Evolutionary conservation across 2,113 vertebrate genomes (phyloP).

Genomic region (Mobula hypostoma): DNA sequence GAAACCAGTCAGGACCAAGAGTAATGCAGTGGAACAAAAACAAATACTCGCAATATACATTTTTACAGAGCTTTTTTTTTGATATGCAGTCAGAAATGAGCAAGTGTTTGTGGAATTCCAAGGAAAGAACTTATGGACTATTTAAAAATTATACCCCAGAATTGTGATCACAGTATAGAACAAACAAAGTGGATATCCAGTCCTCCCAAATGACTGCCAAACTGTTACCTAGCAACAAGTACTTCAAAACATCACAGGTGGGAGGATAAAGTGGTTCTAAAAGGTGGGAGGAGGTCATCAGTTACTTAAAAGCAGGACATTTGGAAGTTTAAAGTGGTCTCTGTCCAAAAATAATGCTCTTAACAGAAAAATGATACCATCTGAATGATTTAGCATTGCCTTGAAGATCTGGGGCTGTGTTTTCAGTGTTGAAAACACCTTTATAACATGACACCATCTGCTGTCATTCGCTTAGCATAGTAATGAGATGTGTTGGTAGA

Average conservation of each 20-base stretch:
- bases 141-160: constrained; percentile 40
- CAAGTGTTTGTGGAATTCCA: constrained; percentile 46
- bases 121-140: constrained; percentile 33
- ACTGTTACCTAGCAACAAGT: constrained; percentile 69
- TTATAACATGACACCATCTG: constrained; percentile 76
- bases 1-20: constrained; percentile 54
- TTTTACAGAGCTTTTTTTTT: constrained; percentile 41
- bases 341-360: constrained; percentile 73
- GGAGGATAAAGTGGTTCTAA: constrained; percentile 52
- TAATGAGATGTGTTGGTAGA: constrained; percentile 64
- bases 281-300: constrained; percentile 50
- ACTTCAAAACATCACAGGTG: constrained; percentile 58
- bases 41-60: constrained; percentile 41
- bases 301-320: constrained; percentile 49
- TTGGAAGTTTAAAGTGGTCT: constrained; percentile 63
- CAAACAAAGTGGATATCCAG: constrained; percentile 49
- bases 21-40: constrained; percentile 45
- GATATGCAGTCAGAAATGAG: constrained; percentile 40
- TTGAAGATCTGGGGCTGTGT: constrained; percentile 63
- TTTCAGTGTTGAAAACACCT: constrained; percentile 69
- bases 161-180: constrained; percentile 50
- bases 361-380: constrained; percentile 68
- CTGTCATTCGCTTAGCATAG: constrained; percentile 68
- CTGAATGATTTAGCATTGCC: constrained; percentile 64
- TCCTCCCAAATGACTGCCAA: constrained; percentile 66